Percentiles rank a stretch among this genome's conserved stretches.
Evolutionary conservation across 2,113 vertebrate genomes (phyloP).

Genomic region (Myiozetetes cayanensis): DNA sequence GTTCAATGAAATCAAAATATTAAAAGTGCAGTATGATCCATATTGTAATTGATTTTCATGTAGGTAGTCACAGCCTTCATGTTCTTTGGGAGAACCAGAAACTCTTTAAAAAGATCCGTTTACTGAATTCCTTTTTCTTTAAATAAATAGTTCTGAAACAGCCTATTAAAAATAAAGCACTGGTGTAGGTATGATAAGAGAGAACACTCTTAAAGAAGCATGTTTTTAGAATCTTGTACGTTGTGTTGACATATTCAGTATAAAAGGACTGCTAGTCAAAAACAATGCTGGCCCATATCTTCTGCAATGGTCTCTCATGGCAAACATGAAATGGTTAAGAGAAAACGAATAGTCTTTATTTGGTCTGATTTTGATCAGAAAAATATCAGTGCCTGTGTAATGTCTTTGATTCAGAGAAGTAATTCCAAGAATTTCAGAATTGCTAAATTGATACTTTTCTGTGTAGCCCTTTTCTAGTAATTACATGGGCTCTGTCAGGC

Average conservation of each 20-base stretch:
- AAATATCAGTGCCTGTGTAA: fast-evolving
- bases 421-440: background rate
- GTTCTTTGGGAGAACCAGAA: background rate
- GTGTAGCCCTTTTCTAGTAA: background rate
- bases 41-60: background rate
- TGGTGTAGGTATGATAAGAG: background rate
- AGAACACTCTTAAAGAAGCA: background rate
- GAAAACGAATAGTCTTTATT: background rate
- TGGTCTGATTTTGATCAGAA: background rate
- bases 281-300: background rate
- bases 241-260: background rate
- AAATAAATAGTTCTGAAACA: background rate
- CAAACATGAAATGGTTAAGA: background rate
- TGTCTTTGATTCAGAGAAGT: background rate
- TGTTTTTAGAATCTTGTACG: background rate
- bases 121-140: background rate
- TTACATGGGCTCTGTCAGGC: background rate
- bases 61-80: background rate
- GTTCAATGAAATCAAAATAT: background rate
- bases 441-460: background rate
- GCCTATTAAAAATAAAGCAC: background rate
- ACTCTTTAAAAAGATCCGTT: background rate
- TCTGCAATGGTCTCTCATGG: background rate
- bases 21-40: background rate
- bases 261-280: background rate